phyloP scores from a whole-genome alignment of 1,140 invertebrate species.

The Drosophila lowei region DNA sequence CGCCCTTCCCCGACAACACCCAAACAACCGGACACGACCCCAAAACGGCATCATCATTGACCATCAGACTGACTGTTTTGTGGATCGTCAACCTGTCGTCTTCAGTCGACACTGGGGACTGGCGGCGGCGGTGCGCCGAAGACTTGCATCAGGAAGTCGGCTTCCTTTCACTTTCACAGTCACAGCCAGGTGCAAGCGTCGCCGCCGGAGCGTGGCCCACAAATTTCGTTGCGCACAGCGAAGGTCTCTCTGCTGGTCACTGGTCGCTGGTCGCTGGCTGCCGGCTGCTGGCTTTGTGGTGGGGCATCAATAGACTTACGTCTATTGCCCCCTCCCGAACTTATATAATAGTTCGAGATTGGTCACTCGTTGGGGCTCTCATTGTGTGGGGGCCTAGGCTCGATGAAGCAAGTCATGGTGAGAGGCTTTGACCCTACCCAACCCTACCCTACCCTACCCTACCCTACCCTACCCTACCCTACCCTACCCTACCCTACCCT shows the following conservation, averaged over 20 bases:
- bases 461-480: neutral
- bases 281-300: slow-evolving; percentile 1
- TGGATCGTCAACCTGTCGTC: slow-evolving; percentile 9
- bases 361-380: slow-evolving; percentile 4
- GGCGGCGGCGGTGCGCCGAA: neutral
- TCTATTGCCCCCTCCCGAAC: slow-evolving; percentile 1
- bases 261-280: slow-evolving; percentile 5
- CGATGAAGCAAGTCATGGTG: slow-evolving; percentile 36
- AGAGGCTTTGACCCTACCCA: slow-evolving; percentile 17
- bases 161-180: slow-evolving; percentile 80
- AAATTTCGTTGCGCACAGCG: slow-evolving; percentile 53
- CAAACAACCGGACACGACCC: neutral
- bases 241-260: slow-evolving; percentile 50
- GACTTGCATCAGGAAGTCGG: slow-evolving; percentile 68
- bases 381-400: neutral
- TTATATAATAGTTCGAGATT: slow-evolving; percentile 26
- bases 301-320: slow-evolving; percentile 46
- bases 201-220: slow-evolving; percentile 52
- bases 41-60: slow-evolving; percentile 15
- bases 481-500: neutral
- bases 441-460: neutral
- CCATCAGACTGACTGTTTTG: slow-evolving; percentile 21
- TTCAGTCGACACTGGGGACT: neutral
- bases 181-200: slow-evolving; percentile 26
- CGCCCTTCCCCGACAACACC: neutral